Conservation (phyloP, 2,888 invertebrate species). For the Epirrhoe tristata region DNA sequence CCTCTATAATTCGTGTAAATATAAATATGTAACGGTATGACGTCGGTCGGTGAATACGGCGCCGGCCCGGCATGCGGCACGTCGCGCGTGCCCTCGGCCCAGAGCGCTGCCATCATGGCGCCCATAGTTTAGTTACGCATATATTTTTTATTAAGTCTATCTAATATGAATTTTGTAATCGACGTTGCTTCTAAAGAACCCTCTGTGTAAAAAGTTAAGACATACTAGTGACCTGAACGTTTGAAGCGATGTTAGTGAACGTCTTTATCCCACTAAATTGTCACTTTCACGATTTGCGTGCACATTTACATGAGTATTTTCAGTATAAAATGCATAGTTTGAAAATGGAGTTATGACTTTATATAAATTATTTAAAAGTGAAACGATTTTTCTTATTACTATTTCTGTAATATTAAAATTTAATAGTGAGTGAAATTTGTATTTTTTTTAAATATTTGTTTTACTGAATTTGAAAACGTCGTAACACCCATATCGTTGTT, state of each 20-base stretch:
- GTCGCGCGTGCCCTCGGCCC: constrained; percentile 43
- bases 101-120: constrained; percentile 40
- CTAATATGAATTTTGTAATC: constrained; percentile 84
- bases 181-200: constrained; percentile 84
- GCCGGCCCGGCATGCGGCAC: constrained; percentile 44
- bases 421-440: constrained; percentile 85
- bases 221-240: constrained; percentile 85
- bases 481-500: constrained; percentile 86
- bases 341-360: constrained; percentile 79
- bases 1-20: constrained; percentile 84
- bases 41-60: constrained; percentile 51
- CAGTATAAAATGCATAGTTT: constrained; percentile 72
- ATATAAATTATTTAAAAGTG: constrained; percentile 82
- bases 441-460: constrained; percentile 84
- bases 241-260: constrained; percentile 79
- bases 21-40: constrained; percentile 82
- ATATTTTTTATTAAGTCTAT: constrained; percentile 84
- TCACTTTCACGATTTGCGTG: constrained; percentile 82
- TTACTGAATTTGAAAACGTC: constrained; percentile 84
- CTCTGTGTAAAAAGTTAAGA: constrained; percentile 84
- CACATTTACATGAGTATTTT: constrained; percentile 79
- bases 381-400: constrained; percentile 80
- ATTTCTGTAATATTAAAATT: constrained; percentile 83
- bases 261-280: constrained; percentile 81
- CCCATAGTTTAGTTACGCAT: constrained; percentile 82